These are phyloP conservation scores for Neopipo cinnamomea DNA, from an alignment of 2,113 vertebrate genomes.

Conservation along the genomic window DNA sequence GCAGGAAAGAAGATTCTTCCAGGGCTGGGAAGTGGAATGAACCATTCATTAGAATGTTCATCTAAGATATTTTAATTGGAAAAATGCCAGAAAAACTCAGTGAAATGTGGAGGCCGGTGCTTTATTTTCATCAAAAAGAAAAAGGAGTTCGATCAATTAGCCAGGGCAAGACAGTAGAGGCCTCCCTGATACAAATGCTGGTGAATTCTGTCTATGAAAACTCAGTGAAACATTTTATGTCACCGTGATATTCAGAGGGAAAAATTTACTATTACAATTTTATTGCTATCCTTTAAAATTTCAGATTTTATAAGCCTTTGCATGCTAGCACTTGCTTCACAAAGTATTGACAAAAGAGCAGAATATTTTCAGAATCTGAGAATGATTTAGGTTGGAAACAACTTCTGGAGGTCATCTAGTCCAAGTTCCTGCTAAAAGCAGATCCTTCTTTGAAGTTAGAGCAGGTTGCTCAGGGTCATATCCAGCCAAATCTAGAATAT, in stretches of 20 bases:
- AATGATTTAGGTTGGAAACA: conserved; percentile 7
- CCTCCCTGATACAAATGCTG: background rate
- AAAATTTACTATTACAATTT: background rate
- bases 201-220: background rate
- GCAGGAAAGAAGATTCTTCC: background rate
- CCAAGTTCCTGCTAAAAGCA: background rate
- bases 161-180: background rate
- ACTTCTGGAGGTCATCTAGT: background rate
- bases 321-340: background rate
- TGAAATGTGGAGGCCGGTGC: background rate
- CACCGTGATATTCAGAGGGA: background rate
- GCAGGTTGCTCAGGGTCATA: background rate
- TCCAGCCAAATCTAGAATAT: background rate
- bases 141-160: background rate
- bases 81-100: background rate
- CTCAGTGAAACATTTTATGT: background rate
- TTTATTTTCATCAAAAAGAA: background rate
- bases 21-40: background rate
- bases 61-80: background rate
- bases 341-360: background rate
- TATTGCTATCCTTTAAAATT: background rate
- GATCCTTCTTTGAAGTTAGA: background rate
- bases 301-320: background rate
- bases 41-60: background rate
- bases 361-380: conserved; percentile 34